Evolutionary conservation across 2,888 invertebrate species (phyloP), one percentile per base, ranked within the genome.

Genomic region (Lasiommata megera): DNA sequence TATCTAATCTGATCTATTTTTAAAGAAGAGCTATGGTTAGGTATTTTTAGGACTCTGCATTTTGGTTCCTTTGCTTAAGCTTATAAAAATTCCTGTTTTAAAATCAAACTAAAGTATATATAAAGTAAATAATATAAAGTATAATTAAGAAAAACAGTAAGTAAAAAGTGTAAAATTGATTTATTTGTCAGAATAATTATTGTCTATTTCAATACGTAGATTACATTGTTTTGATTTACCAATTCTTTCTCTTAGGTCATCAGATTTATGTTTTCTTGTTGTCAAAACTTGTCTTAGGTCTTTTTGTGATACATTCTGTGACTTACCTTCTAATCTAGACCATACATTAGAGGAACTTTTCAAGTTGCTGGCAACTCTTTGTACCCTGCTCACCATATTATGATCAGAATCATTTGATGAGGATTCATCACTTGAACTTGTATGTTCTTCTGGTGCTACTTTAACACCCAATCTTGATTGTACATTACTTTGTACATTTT

Each of bases 331-430:
- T 63, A 93, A 73, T 76, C 93, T 86, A 6, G 92, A 88, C 93
- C 93, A 93, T 5, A 93, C 93, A 71, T 85, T 92, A 6, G 83
- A 85, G 12, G 80, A 76, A 51, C 79, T 78, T 52, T 76, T 82
- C 40, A 80, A 80, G 57, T 67, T 66, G 71, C 79, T 77, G 40
- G 69, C 74, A 9, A 89, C 78, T 76, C 81, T 88, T 70, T 91
- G 87, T 44, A 93, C 92, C 68, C 91, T 88, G 69, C 93, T 93
- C 74, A 90, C 89, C 12, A 92, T 82, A 69, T 92, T 75, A 58
- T 74, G 71, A 61, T 84, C 84, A 38, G 76, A 73, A 61, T 78
- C 73, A 58, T 77, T 79, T 54, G 77, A 77, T 62, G 76, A 77
- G 54, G 74, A 73, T 41, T 76, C 79, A 66, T 81, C 83, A 73